phyloP scores from a whole-genome alignment of 2,797 vertebrate species.

The Acridotheres tristis region DNA sequence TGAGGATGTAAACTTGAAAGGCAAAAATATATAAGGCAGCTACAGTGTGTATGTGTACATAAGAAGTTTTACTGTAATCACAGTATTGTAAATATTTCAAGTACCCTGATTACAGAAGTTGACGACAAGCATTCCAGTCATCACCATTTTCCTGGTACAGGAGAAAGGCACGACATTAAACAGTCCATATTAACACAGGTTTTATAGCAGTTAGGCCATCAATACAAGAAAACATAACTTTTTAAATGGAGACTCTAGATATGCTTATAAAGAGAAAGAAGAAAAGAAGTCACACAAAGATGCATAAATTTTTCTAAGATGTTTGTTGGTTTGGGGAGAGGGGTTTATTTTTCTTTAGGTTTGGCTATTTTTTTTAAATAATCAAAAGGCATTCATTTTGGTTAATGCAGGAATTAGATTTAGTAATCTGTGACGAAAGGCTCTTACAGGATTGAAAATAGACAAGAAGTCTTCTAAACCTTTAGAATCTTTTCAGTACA shows the following conservation, averaged over 20 bases:
- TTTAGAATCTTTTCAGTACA: neutral
- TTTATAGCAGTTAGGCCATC: neutral
- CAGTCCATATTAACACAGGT: neutral
- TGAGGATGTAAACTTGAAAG: neutral
- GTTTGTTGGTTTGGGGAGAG: neutral
- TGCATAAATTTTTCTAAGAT: neutral
- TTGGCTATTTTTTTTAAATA: neutral
- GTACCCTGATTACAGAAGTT: conserved; percentile 44
- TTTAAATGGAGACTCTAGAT: neutral
- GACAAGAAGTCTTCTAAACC: neutral
- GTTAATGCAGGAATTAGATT: neutral
- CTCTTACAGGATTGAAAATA: neutral
- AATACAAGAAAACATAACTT: neutral
- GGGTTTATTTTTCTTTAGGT: neutral
- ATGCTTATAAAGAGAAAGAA: neutral
- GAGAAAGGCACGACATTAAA: neutral
- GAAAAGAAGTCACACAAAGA: neutral
- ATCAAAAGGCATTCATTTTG: neutral
- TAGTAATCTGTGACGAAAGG: neutral
- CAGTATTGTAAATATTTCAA: conserved; percentile 42
- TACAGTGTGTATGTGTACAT: neutral
- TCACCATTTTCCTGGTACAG: neutral
- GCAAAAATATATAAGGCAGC: neutral
- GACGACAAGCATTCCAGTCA: conserved; percentile 49
- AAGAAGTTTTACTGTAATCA: neutral